A percentile compares a stretch with the other conserved stretches of the same genome.
These are phyloP conservation scores for Andricus grossulariae DNA, from an alignment of 1,140 invertebrate genomes.

Conservation along the genomic window DNA sequence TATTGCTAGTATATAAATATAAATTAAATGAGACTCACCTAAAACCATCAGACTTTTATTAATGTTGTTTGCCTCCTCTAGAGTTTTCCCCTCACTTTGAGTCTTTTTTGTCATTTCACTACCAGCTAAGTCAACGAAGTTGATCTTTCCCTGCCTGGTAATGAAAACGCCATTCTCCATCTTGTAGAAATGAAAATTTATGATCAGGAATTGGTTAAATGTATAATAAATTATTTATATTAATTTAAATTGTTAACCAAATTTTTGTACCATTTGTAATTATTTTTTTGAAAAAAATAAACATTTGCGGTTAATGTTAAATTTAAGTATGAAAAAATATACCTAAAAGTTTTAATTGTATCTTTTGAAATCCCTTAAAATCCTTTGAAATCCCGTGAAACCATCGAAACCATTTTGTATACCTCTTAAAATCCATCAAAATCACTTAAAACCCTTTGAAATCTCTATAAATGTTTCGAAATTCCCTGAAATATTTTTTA, in stretches of 20 bases:
- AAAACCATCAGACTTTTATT: conserved; percentile 97
- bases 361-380: too few species aligned
- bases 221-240: neutral
- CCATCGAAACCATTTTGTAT: too few species aligned
- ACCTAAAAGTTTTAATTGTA: too few species aligned
- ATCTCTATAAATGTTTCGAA: too few species aligned
- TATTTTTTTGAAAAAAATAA: neutral
- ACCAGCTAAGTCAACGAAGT: conserved; percentile 96
- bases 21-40: conserved; percentile 76
- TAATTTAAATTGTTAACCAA: neutral
- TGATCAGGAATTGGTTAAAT: neutral
- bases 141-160: conserved; percentile 92
- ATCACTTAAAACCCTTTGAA: too few species aligned
- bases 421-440: too few species aligned
- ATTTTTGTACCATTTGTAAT: neutral
- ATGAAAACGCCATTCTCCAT: conserved; percentile 88
- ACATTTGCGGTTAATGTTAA: too few species aligned
- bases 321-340: too few species aligned
- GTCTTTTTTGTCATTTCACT: conserved; percentile 97
- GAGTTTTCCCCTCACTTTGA: conserved; percentile 91
- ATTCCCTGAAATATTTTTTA: too few species aligned
- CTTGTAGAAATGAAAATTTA: conserved; percentile 39
- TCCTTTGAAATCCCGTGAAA: too few species aligned
- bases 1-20: neutral
- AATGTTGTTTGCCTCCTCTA: conserved; percentile 96